Percentiles rank a stretch among this genome's conserved stretches.
Evolutionary conservation across 1,140 invertebrate genomes (phyloP).

Genomic region (Wasmannia auropunctata): DNA sequence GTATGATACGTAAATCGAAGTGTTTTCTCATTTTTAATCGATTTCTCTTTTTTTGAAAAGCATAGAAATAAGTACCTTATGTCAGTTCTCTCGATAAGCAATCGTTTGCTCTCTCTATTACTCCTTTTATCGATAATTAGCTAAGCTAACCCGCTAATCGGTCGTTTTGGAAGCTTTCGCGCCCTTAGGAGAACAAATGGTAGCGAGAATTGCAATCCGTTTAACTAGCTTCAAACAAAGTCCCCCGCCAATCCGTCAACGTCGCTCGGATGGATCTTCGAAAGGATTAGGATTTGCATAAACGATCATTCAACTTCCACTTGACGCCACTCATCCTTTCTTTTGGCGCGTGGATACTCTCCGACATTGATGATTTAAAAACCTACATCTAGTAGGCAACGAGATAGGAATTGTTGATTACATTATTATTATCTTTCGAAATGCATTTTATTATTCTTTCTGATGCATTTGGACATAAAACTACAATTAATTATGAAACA

Average conservation of each 20-base stretch:
- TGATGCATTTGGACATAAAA: neutral
- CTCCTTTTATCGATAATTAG: conserved; percentile 59
- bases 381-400: neutral
- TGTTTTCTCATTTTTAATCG: neutral
- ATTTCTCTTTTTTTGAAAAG: neutral
- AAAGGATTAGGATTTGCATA: conserved; percentile 85
- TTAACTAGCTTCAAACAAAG: conserved; percentile 69
- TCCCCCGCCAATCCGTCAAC: conserved; percentile 80
- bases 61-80: conserved; percentile 3
- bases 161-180: conserved; percentile 34
- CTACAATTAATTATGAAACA: neutral
- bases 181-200: conserved; percentile 78
- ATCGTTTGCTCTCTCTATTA: neutral
- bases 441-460: neutral
- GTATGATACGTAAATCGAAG: neutral
- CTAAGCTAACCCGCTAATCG: conserved; percentile 56
- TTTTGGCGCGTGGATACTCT: conserved; percentile 55
- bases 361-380: conserved; percentile 39
- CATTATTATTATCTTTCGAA: neutral
- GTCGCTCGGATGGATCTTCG: conserved; percentile 80
- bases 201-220: conserved; percentile 77
- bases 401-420: neutral
- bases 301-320: conserved; percentile 81
- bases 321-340: conserved; percentile 60
- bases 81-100: neutral